phyloP scores from a whole-genome alignment of 2,113 vertebrate genomes.

The Heptranchias perlo region DNA sequence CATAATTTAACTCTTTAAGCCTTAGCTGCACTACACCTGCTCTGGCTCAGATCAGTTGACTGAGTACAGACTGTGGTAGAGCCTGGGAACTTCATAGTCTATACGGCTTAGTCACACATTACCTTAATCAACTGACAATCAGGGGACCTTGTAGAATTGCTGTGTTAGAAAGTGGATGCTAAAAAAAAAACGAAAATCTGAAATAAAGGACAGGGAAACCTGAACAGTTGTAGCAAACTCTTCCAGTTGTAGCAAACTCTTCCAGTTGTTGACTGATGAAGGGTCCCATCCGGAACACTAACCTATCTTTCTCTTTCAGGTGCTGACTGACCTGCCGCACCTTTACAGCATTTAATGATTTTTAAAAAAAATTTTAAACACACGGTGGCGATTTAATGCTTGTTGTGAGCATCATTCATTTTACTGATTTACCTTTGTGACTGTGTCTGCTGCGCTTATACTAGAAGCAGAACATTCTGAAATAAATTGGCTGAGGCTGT shows the following conservation, averaged over 20 bases:
- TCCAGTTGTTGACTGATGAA: too few relatives aligned
- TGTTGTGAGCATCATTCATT: not conserved
- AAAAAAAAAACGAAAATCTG: not conserved
- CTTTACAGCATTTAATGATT: not conserved
- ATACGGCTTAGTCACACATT: not conserved
- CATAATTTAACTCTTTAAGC: not conserved
- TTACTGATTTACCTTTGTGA: not conserved
- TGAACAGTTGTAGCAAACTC: too few relatives aligned
- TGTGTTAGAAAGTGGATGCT: not conserved
- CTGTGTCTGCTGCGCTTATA: not conserved
- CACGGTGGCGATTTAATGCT: too few relatives aligned
- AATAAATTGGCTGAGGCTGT: not conserved
- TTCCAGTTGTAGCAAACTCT: too few relatives aligned
- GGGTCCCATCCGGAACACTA: not conserved
- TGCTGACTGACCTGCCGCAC: not conserved
- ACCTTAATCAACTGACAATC: not conserved
- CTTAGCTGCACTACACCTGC: not conserved
- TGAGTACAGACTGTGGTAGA: not conserved
- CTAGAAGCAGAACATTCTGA: not conserved
- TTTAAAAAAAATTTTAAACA: too few relatives aligned
- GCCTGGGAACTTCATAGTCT: not conserved
- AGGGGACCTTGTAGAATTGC: not conserved
- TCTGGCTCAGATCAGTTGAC: not conserved
- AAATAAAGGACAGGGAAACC: not conserved
- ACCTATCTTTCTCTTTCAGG: not conserved